phyloP scores from a whole-genome alignment of 2,113 vertebrate species.

The Junco hyemalis region DNA sequence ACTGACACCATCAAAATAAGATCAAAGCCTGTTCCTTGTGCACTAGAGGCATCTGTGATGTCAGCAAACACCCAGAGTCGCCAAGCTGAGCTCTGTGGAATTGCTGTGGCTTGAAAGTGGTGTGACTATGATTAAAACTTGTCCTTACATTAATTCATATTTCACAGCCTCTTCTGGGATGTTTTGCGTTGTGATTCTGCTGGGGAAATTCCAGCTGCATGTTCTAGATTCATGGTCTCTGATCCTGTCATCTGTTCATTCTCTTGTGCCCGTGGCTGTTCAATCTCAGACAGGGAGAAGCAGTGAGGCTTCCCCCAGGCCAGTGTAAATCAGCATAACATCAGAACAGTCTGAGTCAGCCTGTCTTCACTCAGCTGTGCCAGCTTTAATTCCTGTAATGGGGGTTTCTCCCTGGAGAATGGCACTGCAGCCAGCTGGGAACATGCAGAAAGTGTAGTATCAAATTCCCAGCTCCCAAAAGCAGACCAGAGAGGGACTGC shows the following conservation, averaged over 20 bases:
- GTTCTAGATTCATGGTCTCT: slow-evolving; percentile 17
- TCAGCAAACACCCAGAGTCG: neutral
- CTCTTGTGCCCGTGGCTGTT: neutral
- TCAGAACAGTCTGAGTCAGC: neutral
- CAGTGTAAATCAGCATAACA: neutral
- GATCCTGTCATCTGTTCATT: neutral
- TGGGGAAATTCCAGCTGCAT: slow-evolving; percentile 4
- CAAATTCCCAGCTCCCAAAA: neutral
- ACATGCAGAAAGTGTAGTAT: accelerated
- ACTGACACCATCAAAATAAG: neutral
- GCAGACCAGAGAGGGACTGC: neutral
- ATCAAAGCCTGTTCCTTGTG: neutral
- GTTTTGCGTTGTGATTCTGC: neutral
- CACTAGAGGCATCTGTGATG: neutral
- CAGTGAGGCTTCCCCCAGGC: neutral
- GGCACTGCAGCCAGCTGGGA: neutral
- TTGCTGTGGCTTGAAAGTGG: neutral
- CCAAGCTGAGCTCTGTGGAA: neutral
- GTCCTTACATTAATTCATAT: slow-evolving; percentile 4
- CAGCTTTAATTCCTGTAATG: neutral
- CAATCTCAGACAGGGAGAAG: neutral
- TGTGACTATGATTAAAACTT: neutral
- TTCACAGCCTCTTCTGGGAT: neutral
- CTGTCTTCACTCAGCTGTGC: neutral
- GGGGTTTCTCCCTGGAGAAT: neutral